Evolutionary conservation across 2,113 vertebrate species (phyloP).

Genomic region (Otus sunia): DNA sequence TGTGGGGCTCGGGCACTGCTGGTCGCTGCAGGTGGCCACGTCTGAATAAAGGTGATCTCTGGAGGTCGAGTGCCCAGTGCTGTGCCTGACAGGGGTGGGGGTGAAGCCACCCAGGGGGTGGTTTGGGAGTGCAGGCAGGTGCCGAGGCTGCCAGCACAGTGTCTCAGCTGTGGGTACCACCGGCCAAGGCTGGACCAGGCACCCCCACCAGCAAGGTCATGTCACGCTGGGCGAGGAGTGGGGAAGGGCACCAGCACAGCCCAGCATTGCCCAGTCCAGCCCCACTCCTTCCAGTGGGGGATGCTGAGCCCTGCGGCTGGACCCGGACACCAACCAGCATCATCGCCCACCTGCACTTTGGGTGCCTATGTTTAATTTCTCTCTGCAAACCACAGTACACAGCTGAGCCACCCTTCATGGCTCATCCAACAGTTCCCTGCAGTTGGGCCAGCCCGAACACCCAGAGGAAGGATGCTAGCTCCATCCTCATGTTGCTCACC

Average conservation of each 20-base stretch:
- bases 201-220: neutral
- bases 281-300: neutral
- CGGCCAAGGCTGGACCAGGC: neutral
- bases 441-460: conserved; percentile 52
- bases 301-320: accelerated
- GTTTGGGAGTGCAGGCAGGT: neutral
- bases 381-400: neutral
- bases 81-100: neutral
- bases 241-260: neutral
- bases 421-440: conserved; percentile 71
- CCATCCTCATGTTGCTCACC: accelerated
- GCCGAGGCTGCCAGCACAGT: neutral
- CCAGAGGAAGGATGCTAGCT: neutral
- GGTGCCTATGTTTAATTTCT: neutral
- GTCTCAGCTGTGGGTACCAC: neutral
- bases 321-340: accelerated
- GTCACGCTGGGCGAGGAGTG: accelerated
- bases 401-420: neutral
- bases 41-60: neutral
- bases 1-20: neutral
- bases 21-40: accelerated
- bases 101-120: no score
- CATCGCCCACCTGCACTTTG: accelerated
- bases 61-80: neutral
- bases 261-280: neutral